Conservation (phyloP, 1,140 invertebrate species). For the Lordiphosa clarofinis region DNA sequence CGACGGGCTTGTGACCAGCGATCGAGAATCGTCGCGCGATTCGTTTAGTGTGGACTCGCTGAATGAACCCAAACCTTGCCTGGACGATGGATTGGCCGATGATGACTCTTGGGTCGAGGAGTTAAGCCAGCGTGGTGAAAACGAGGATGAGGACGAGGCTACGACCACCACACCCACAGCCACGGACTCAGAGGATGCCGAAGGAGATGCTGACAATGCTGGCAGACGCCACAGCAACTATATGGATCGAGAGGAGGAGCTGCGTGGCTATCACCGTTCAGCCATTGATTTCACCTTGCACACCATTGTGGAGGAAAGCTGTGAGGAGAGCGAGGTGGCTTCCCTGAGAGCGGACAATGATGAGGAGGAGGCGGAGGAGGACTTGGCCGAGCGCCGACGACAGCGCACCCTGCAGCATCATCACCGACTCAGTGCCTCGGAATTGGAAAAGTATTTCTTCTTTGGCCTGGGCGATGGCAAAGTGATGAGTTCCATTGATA, state of each 20-base stretch:
- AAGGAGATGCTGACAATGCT: slow-evolving; percentile 49
- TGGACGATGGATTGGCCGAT: slow-evolving; percentile 91
- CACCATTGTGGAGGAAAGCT: slow-evolving; percentile 96
- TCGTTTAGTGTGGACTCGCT: slow-evolving; percentile 64
- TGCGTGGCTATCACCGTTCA: slow-evolving; percentile 88
- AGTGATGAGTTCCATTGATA: slow-evolving; percentile 80
- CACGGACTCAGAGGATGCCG: slow-evolving; percentile 80
- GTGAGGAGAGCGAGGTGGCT: slow-evolving; percentile 92
- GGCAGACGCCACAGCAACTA: slow-evolving; percentile 76
- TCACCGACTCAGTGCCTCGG: slow-evolving; percentile 86
- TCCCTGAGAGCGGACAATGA: slow-evolving; percentile 66
- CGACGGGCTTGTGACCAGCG: slow-evolving; percentile 43
- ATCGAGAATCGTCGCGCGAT: slow-evolving; percentile 52
- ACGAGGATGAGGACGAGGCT: slow-evolving; percentile 85
- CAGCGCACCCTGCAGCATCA: slow-evolving; percentile 77
- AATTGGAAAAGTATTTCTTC: slow-evolving; percentile 95
- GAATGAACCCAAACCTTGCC: slow-evolving; percentile 68
- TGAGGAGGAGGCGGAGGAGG: slow-evolving; percentile 41
- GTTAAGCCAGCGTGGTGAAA: slow-evolving; percentile 86
- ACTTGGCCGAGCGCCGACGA: slow-evolving; percentile 44
- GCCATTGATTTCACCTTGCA: slow-evolving; percentile 94
- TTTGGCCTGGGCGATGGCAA: slow-evolving; percentile 89
- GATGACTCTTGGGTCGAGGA: slow-evolving; percentile 94
- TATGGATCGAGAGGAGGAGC: slow-evolving; percentile 88
- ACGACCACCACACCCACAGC: slow-evolving; percentile 81